Evolutionary conservation across 2,888 invertebrate genomes (phyloP).

Genomic region (Coelinius sp.): DNA sequence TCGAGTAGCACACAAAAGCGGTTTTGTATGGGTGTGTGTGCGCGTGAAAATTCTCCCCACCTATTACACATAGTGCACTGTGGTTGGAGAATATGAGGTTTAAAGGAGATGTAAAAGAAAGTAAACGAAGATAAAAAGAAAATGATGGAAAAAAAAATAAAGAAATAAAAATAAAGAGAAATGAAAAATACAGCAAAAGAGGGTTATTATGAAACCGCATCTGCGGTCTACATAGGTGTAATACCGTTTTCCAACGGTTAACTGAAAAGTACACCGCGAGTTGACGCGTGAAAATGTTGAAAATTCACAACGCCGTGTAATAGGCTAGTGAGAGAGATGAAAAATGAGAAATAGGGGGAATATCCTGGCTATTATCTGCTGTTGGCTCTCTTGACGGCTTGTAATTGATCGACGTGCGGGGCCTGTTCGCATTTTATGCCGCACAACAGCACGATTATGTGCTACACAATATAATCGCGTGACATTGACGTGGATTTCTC

Average conservation of each 20-base stretch:
- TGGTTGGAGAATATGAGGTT: not conserved
- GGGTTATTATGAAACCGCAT: slow-evolving; percentile 25
- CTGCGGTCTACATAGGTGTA: slow-evolving; percentile 22
- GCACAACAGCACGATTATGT: slow-evolving; percentile 32
- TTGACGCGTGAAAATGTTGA: slow-evolving; percentile 37
- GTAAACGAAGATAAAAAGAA: slow-evolving; percentile 11
- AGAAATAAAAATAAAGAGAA: slow-evolving; percentile 5
- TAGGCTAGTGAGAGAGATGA: slow-evolving; percentile 35
- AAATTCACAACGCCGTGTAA: slow-evolving; percentile 28
- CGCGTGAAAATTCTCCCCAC: not conserved
- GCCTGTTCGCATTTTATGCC: slow-evolving; percentile 18
- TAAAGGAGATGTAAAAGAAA: not conserved
- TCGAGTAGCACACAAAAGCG: not conserved
- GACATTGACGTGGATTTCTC: slow-evolving; percentile 16
- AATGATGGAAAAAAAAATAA: slow-evolving; percentile 22
- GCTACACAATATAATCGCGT: slow-evolving; percentile 27
- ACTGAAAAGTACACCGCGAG: slow-evolving; percentile 36
- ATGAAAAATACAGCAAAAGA: slow-evolving; percentile 34
- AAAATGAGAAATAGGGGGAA: not conserved
- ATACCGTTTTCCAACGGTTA: slow-evolving; percentile 32
- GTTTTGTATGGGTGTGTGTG: not conserved
- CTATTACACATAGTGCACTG: not conserved
- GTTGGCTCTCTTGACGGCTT: slow-evolving; percentile 5
- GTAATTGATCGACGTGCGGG: slow-evolving; percentile 39
- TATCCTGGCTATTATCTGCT: slow-evolving; percentile 38